These are phyloP conservation scores for Paragorgia papillata DNA, from an alignment of 92 coral and sea anemone species.

Conservation along the genomic window DNA sequence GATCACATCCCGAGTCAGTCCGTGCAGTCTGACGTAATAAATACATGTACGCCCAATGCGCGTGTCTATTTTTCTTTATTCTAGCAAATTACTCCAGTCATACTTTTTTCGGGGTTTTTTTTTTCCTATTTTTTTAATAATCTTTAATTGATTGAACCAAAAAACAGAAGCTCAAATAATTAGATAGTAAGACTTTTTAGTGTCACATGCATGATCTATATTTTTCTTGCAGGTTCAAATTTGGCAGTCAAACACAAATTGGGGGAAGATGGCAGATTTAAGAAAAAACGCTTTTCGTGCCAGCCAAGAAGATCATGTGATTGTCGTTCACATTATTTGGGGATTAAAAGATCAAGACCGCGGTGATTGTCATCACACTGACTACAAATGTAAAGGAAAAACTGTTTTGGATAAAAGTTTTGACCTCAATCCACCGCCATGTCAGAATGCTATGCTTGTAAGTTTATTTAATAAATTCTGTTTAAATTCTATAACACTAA, in stretches of 20 bases:
- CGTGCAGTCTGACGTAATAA: too few species aligned
- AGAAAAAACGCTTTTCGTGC: slow-evolving; percentile 75
- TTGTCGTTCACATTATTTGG: slow-evolving; percentile 86
- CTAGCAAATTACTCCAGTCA: too few species aligned
- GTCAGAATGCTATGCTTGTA: slow-evolving; percentile 84
- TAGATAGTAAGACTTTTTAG: too few species aligned
- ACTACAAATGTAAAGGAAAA: slow-evolving; percentile 85
- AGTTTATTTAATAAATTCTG: slow-evolving; percentile 35
- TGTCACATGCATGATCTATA: too few species aligned
- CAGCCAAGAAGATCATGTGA: slow-evolving; percentile 88
- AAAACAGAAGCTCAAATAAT: too few species aligned
- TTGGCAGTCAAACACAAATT: slow-evolving; percentile 92
- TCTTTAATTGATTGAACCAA: too few species aligned
- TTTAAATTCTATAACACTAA: too few species aligned
- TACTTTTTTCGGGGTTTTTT: too few species aligned
- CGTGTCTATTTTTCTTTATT: too few species aligned
- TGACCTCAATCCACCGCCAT: slow-evolving; percentile 87
- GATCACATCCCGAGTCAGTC: too few species aligned
- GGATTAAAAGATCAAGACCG: slow-evolving; percentile 91
- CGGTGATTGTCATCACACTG: slow-evolving; percentile 86
- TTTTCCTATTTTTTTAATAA: too few species aligned
- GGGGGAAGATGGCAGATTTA: slow-evolving; percentile 74
- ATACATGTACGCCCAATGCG: too few species aligned
- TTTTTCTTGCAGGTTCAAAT: slow-evolving; percentile 82
- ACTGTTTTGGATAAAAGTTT: slow-evolving; percentile 84